Base-by-base conservation (phyloP, 2,113 vertebrate genomes). In the Tupaia tana region DNA sequence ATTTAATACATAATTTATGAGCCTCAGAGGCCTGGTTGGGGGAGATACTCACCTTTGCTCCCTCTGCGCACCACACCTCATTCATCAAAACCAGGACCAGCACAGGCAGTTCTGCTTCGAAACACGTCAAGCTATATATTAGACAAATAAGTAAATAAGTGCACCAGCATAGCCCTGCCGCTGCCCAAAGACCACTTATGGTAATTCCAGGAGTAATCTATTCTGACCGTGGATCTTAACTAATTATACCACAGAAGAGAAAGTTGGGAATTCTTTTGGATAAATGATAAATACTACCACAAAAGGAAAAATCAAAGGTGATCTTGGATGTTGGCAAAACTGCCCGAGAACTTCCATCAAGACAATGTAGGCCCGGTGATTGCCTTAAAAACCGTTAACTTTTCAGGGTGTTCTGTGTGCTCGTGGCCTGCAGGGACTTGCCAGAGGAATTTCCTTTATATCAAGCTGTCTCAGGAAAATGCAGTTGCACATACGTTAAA, bases 1-100 rank as follows among this genome's bases (percentile, higher is more conserved):
- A 59, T 93, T 94, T 96, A 90, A 95, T 91, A 97, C 97, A 97
- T 94, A 96, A 97, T 97, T 92, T 94, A 97, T 98, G 64, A 96
- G 95, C 82, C 77, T 94, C 96, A 25, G 64, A 94, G 93, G 58
- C 27, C 86, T 97, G 7, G 90, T 94, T 89, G 82, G 59, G 11
- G 54, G 80, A 97, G 98, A 98, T 93, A 91, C 0, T 97, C 89
- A 90, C 89, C 87, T 96, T 90, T 97, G 29, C 90, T 79, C 74
- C 61, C 8, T 70, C 81, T 95, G 54, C 2, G n/a, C 11, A 31
- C 84, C 91, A 79, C 84, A 96, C 70, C 69, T 94, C 96, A 91
- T 97, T 97, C 86, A 97, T 97, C n/a, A 78, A 95, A 95, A 69
- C 20, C 20, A 56, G 98, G 66, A 59, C 29, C 11, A 59, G 87